A percentile compares a stretch with the other conserved stretches of the same genome.
Evolutionary conservation across 2,113 vertebrate genomes (phyloP).

Genomic region (Microtus richardsoni): DNA sequence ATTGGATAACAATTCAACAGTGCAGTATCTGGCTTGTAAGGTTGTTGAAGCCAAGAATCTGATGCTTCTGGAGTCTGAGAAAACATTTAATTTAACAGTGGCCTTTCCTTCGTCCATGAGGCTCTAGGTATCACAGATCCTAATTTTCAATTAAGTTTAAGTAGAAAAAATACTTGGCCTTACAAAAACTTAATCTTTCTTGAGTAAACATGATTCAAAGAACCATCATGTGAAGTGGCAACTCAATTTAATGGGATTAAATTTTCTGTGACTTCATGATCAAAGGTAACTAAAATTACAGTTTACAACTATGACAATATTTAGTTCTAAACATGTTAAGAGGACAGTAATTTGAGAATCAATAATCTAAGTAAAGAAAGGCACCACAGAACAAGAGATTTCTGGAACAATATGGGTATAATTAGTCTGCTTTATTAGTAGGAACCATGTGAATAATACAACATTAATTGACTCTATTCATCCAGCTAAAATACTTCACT

Average conservation of each 20-base stretch:
- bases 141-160: slow-evolving; percentile 53
- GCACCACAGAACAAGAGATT: not conserved
- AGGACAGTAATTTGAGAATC: not conserved
- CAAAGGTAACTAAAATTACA: slow-evolving; percentile 45
- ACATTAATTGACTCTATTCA: not conserved
- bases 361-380: not conserved
- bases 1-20: slow-evolving; percentile 44
- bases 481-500: not conserved
- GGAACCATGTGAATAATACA: not conserved
- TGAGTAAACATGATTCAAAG: slow-evolving; percentile 69
- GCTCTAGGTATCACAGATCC: not conserved
- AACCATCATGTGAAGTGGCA: slow-evolving; percentile 58
- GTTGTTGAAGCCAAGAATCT: slow-evolving; percentile 25
- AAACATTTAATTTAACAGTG: slow-evolving; percentile 48
- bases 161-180: slow-evolving; percentile 56
- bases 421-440: not conserved
- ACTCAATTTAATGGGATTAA: slow-evolving; percentile 56
- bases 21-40: not conserved
- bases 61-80: slow-evolving; percentile 28
- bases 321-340: slow-evolving; percentile 36
- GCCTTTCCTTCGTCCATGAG: slow-evolving; percentile 19
- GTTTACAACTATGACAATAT: slow-evolving; percentile 6
- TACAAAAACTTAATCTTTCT: slow-evolving; percentile 43
- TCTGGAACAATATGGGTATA: not conserved
- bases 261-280: slow-evolving; percentile 57